A percentile compares a stretch with the other conserved stretches of the same genome.
Evolutionary conservation across 2,888 invertebrate genomes (phyloP).

Genomic region (Cremastobaeus sp.): DNA sequence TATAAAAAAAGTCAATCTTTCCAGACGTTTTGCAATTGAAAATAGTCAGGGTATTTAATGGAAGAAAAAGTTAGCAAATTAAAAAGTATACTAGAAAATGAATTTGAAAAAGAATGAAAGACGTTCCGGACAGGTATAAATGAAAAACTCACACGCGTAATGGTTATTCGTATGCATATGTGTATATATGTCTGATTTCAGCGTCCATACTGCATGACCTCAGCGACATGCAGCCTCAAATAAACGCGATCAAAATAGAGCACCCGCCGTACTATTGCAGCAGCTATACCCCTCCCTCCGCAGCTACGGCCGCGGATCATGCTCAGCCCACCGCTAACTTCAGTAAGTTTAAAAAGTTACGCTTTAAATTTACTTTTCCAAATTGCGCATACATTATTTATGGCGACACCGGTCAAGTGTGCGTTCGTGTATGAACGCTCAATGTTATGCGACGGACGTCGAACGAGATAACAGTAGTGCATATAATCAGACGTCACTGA

Average conservation of each 20-base stretch:
- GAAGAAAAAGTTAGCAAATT: too few relatives aligned
- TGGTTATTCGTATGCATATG: slow-evolving; percentile 52
- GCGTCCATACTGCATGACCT: slow-evolving; percentile 96
- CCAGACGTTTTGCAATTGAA: slow-evolving; percentile 26
- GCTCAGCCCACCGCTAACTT: slow-evolving; percentile 78
- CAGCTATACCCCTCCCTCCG: slow-evolving; percentile 86
- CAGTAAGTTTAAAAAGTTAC: slow-evolving; percentile 74
- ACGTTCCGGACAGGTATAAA: slow-evolving; percentile 45
- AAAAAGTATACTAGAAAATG: too few relatives aligned
- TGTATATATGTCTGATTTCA: slow-evolving; percentile 79
- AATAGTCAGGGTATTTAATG: too few relatives aligned
- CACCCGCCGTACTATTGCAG: slow-evolving; percentile 90
- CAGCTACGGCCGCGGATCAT: slow-evolving; percentile 80
- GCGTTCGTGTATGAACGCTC: background rate
- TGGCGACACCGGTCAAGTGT: too few relatives aligned
- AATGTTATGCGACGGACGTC: background rate
- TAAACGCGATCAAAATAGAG: slow-evolving; percentile 89
- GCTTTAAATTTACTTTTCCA: slow-evolving; percentile 56
- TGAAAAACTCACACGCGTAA: slow-evolving; percentile 51
- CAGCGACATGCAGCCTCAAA: slow-evolving; percentile 85
- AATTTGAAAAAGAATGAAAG: slow-evolving; percentile 1
- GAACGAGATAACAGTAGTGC: background rate
- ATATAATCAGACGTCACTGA: slow-evolving; percentile 17
- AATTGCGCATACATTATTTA: slow-evolving; percentile 54
- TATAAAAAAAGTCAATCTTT: slow-evolving; percentile 32